These are phyloP conservation scores for Spinus olivaceus DNA, from an alignment of 2,797 vertebrate genomes.

Conservation along the genomic window DNA sequence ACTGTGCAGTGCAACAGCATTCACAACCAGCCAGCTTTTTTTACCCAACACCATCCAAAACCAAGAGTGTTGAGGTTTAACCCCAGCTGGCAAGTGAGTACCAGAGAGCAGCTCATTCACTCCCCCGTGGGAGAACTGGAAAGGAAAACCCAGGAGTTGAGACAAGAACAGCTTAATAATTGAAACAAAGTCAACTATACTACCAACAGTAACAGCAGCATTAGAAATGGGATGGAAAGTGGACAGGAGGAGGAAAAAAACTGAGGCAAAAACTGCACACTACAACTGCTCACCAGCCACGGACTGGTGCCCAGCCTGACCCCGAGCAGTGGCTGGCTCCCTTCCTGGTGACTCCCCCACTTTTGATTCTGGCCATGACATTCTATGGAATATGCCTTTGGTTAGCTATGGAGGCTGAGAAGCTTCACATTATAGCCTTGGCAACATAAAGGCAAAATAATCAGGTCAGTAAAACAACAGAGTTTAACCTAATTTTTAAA, in stretches of 20 bases:
- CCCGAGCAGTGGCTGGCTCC: accelerated
- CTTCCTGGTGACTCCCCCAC: background rate
- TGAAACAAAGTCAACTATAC: background rate
- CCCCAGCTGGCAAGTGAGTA: background rate
- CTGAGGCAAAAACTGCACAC: background rate
- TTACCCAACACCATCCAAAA: background rate
- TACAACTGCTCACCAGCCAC: background rate
- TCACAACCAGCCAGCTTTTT: background rate
- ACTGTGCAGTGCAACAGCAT: background rate
- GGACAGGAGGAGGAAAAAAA: background rate
- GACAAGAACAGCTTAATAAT: background rate
- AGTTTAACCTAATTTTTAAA: background rate
- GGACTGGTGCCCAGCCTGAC: background rate
- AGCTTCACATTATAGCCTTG: background rate
- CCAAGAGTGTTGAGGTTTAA: background rate
- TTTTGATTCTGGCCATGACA: background rate
- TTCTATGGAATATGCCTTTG: background rate
- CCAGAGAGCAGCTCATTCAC: accelerated
- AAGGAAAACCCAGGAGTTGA: accelerated
- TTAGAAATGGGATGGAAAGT: background rate
- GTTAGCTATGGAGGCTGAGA: background rate
- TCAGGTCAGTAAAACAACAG: background rate
- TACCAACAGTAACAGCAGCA: background rate
- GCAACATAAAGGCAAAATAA: background rate
- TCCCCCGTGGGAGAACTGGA: background rate